Base-by-base conservation (phyloP, 2,888 invertebrate genomes). In the Ceramica pisi region DNA sequence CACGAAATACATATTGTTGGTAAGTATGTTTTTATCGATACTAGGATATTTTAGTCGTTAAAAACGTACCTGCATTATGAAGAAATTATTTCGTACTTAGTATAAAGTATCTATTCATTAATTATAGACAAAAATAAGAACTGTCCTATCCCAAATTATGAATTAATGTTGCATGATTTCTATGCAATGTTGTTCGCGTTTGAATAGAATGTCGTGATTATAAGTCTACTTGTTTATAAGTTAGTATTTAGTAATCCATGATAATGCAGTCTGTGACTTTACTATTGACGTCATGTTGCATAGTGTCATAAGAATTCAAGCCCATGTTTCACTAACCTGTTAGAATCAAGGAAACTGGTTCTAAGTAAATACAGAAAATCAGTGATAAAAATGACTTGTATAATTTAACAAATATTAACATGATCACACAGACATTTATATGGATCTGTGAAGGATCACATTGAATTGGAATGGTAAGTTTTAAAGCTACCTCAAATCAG, bases 1-100 rank as follows among this genome's bases (percentile, higher is more conserved):
- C 73, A 78, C 59, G 44, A 56, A 78, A 41, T 59, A 79, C n/a
- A n/a, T n/a, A n/a, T n/a, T n/a, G n/a, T n/a, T 31, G 26, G 55
- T 26, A 81, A 76, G 26, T 67, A 51, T 26, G 26, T 67, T 56
- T 46, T 56, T 35, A 35, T 26, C 31, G 35, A 61, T 38, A 74
- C 57, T 35, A 50, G n/a, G 21, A 60, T 57, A 21, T 61, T 62
- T 21, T 23, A 53, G 53, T 31, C 16, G n/a, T 38, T 46, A 48
- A 12, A 56, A 78, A 56, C 41, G 19, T 38, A n/a, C n/a, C n/a
- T n/a, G n/a, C 21, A 46, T 19, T 14, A 51, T 31, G 10, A 23
- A n/a, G 19, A 51, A 23, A 23, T 53, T 3, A 55, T 8, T 46
- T 7, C 6, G 0, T 41, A 41, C 12, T 51, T 16, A 23, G 19